Conservation (phyloP, 92 coral and sea anemone genomes). For the Epizoanthus rinbou region DNA sequence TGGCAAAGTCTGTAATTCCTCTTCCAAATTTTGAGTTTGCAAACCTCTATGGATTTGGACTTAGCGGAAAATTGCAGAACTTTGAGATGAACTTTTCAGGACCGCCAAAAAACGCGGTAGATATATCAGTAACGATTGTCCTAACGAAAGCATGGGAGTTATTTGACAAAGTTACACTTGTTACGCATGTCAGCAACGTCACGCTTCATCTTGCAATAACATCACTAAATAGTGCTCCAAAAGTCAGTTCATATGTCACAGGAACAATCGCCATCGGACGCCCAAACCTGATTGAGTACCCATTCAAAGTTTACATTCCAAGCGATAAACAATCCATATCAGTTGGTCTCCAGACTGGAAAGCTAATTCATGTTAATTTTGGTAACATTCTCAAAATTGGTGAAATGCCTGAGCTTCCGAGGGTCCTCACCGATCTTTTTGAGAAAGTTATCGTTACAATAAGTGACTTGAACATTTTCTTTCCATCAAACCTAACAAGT, state of each 20-base stretch:
- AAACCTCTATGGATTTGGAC: constrained; percentile 36
- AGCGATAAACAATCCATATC: background rate
- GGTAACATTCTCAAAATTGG: constrained; percentile 44
- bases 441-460: constrained; percentile 32
- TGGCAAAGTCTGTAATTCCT: constrained; percentile 28
- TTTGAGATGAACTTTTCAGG: constrained; percentile 37
- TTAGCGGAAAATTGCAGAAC: constrained; percentile 31
- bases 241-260: constrained; percentile 39
- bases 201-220: constrained; percentile 15
- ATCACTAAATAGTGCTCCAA: constrained; percentile 2
- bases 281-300: constrained; percentile 44
- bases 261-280: constrained; percentile 55
- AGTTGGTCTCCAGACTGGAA: constrained; percentile 51
- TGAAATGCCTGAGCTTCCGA: constrained; percentile 41
- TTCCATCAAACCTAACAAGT: constrained; percentile 41
- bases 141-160: constrained; percentile 48
- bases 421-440: constrained; percentile 27
- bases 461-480: constrained; percentile 11
- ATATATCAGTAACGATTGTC: constrained; percentile 21
- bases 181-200: constrained; percentile 9
- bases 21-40: constrained; percentile 44
- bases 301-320: constrained; percentile 53
- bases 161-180: constrained; percentile 33
- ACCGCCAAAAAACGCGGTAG: constrained; percentile 11
- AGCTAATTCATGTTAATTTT: constrained; percentile 29